phyloP scores from a whole-genome alignment of 2,797 vertebrate species.

The Sebastiscus albofasciatus region DNA sequence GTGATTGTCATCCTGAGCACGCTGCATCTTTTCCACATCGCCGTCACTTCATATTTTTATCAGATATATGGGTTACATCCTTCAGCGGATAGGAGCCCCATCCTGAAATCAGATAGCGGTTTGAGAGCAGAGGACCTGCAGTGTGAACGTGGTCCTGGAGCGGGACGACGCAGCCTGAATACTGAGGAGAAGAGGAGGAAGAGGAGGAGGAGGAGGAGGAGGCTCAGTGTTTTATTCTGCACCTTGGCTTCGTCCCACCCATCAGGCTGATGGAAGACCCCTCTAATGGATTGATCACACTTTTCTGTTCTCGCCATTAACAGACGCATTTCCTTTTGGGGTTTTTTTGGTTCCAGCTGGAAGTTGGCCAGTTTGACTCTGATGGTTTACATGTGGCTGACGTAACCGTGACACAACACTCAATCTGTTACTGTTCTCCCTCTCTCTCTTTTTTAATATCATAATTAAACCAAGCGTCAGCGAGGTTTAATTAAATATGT shows the following conservation, averaged over 20 bases:
- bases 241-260: slow-evolving; percentile 37
- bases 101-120: slow-evolving; percentile 25
- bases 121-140: slow-evolving; percentile 28
- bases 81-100: slow-evolving; percentile 1
- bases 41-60: slow-evolving; percentile 17
- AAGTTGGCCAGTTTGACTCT: slow-evolving; percentile 10
- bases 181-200: slow-evolving; percentile 10
- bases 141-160: slow-evolving; percentile 31
- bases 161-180: slow-evolving; percentile 23
- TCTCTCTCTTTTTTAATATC: not conserved
- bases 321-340: not conserved
- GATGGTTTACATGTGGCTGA: not conserved
- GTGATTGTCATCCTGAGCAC: slow-evolving; percentile 19
- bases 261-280: slow-evolving; percentile 33
- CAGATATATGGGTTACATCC: slow-evolving; percentile 19
- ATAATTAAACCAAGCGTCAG: slow-evolving; percentile 16
- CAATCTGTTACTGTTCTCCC: not conserved
- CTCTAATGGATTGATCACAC: slow-evolving; percentile 42
- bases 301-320: slow-evolving; percentile 34
- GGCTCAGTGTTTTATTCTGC: slow-evolving; percentile 30
- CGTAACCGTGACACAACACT: not conserved
- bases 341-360: not conserved
- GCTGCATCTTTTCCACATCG: not conserved
- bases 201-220: slow-evolving; percentile 9
- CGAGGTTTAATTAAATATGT: not conserved